Percentiles rank a stretch among this genome's conserved stretches.
Evolutionary conservation across 2,888 invertebrate species (phyloP).

Genomic region (Campaea margaritaria): DNA sequence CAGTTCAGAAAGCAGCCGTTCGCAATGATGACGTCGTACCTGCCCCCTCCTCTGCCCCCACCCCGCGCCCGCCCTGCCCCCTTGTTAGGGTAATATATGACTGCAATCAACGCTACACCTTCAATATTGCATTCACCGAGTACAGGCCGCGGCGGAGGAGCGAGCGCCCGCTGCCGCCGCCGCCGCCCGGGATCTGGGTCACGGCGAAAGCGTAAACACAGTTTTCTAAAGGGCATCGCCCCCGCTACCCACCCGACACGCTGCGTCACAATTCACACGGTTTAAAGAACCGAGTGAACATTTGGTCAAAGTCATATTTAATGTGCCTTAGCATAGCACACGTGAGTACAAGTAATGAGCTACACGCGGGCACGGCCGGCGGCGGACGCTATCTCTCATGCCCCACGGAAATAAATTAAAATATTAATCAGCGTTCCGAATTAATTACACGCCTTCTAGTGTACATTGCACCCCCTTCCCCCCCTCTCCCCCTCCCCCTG

Average conservation of each 20-base stretch:
- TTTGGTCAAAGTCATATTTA: too few species aligned
- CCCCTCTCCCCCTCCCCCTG: too few species aligned
- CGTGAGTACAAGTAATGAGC: too few species aligned
- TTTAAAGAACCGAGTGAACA: too few species aligned
- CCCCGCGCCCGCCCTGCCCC: neutral
- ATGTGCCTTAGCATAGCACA: too few species aligned
- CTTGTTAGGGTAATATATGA: constrained; percentile 14
- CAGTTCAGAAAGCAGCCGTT: constrained; percentile 1
- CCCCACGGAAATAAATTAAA: too few species aligned
- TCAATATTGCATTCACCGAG: constrained; percentile 12
- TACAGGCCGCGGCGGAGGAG: neutral
- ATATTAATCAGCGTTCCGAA: too few species aligned
- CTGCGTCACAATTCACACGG: too few species aligned
- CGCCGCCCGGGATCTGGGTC: constrained; percentile 6
- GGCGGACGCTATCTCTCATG: too few species aligned
- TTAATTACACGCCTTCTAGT: too few species aligned
- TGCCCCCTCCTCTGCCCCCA: constrained; percentile 6
- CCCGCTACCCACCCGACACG: neutral
- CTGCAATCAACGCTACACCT: constrained; percentile 15
- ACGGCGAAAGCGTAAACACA: neutral
- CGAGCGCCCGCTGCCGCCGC: neutral
- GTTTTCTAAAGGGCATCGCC: neutral
- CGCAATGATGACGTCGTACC: constrained; percentile 7
- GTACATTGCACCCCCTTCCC: too few species aligned
- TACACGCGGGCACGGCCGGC: too few species aligned